Percentiles rank a stretch among this genome's conserved stretches.
Conservation (phyloP, 2,888 invertebrate species). For the Caenorhabditis becei region DNA sequence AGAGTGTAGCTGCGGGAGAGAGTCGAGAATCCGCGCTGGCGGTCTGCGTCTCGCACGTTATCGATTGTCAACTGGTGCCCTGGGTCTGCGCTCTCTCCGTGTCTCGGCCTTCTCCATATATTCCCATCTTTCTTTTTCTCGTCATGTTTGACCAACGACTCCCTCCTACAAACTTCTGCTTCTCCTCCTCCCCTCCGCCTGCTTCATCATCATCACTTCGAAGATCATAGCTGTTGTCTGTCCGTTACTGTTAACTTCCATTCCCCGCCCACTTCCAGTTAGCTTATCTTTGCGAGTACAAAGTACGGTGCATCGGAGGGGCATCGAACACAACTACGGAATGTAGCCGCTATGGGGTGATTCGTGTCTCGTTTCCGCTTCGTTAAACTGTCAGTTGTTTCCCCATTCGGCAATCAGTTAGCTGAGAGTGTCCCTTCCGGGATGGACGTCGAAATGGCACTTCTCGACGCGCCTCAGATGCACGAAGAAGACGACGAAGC, state of each 20-base stretch:
- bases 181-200: conserved; percentile 13
- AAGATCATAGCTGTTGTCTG: conserved; percentile 13
- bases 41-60: conserved; percentile 41
- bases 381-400: not conserved
- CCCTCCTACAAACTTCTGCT: conserved; percentile 35
- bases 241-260: not conserved
- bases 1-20: conserved; percentile 33
- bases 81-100: conserved; percentile 1
- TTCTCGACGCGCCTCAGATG: conserved; percentile 26
- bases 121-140: conserved; percentile 30
- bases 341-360: conserved; percentile 43
- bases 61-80: conserved; percentile 36
- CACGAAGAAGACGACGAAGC: conserved; percentile 33
- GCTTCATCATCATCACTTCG: conserved; percentile 17
- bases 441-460: conserved; percentile 24
- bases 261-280: conserved; percentile 27
- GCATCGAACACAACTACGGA: conserved; percentile 31
- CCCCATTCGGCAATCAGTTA: conserved; percentile 4
- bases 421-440: not conserved
- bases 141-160: conserved; percentile 36
- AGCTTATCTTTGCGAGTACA: conserved; percentile 21
- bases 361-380: conserved; percentile 3
- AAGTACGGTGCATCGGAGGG: conserved; percentile 23
- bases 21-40: conserved; percentile 1
- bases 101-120: conserved; percentile 17